Conservation (phyloP, 1,140 invertebrate genomes). For the Cydia pomonella region DNA sequence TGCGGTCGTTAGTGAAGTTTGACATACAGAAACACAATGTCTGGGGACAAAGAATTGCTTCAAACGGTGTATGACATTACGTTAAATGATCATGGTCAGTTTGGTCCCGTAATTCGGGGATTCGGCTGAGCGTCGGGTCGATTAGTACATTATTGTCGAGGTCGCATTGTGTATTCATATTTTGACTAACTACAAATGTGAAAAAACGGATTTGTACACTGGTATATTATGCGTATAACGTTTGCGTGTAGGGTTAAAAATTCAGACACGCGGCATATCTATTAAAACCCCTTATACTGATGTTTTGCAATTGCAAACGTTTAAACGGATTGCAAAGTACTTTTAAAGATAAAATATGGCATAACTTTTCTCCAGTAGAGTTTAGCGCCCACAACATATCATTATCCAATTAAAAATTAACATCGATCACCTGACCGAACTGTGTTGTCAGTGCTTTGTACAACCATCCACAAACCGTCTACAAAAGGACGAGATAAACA, state of each 20-base stretch:
- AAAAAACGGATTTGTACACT: no score
- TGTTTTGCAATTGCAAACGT: no score
- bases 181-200: background rate
- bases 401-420: background rate
- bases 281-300: no score
- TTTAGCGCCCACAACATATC: background rate
- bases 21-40: slow-evolving; percentile 1
- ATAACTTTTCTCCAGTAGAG: background rate
- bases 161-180: background rate
- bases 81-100: slow-evolving; percentile 6
- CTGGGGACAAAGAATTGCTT: slow-evolving; percentile 1
- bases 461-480: background rate
- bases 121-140: slow-evolving; percentile 17
- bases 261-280: no score
- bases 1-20: slow-evolving; percentile 37
- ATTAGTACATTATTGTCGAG: slow-evolving; percentile 17
- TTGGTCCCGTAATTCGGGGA: slow-evolving; percentile 12
- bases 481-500: slow-evolving; percentile 15
- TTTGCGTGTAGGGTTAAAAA: no score
- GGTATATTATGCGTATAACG: no score
- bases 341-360: no score
- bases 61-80: slow-evolving; percentile 13
- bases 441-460: background rate
- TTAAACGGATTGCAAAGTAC: no score
- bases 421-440: background rate